phyloP scores from a whole-genome alignment of 2,888 invertebrate genomes.

The Catotricha subobsoleta region DNA sequence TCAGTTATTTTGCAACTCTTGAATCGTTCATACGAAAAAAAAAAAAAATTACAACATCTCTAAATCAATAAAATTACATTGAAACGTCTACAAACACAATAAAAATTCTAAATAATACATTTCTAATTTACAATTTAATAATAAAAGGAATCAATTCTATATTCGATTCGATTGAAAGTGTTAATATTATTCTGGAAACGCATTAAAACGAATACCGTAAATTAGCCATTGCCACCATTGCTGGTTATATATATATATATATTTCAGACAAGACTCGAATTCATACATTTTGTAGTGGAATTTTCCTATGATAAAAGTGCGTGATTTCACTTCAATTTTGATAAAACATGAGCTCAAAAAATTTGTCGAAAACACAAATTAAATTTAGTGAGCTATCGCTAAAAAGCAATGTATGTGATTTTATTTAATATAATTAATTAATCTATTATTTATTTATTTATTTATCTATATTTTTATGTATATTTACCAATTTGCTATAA shows the following conservation, averaged over 20 bases:
- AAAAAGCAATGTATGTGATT: constrained; percentile 6
- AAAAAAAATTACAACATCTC: no score
- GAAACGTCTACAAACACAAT: no score
- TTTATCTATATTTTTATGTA: neutral
- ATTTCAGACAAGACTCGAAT: neutral
- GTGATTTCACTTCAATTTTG: neutral
- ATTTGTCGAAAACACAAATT: constrained; percentile 3
- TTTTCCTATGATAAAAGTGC: constrained; percentile 1
- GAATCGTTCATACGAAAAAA: neutral
- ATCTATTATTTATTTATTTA: neutral
- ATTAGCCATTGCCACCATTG: neutral
- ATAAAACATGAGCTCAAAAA: constrained; percentile 5
- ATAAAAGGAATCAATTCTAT: neutral
- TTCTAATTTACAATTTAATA: no score
- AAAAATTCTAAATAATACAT: no score
- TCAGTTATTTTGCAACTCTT: constrained; percentile 4
- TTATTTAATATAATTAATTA: neutral
- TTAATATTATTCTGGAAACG: neutral
- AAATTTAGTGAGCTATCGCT: constrained; percentile 5
- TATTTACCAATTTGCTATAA: neutral
- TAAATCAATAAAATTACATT: no score
- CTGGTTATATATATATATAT: neutral
- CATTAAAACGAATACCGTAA: neutral
- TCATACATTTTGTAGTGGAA: constrained; percentile 1
- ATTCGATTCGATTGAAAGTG: neutral